Evolutionary conservation across 1,140 invertebrate species (phyloP).

Genomic region (Leptopilina clavipes): DNA sequence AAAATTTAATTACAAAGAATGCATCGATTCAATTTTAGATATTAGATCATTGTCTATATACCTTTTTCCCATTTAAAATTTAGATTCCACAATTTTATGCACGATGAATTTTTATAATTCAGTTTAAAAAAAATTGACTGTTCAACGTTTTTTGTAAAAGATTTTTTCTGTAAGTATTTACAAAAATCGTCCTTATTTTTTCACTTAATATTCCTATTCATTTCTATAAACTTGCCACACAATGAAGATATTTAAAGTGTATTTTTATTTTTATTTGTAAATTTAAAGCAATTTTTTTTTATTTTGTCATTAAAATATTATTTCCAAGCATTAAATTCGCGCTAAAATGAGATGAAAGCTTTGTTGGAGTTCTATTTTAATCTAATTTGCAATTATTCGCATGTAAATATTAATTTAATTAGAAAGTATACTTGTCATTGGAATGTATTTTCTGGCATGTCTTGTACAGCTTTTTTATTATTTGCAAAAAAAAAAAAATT

Average conservation of each 20-base stretch:
- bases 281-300: background rate
- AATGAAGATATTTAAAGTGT: background rate
- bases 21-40: slow-evolving; percentile 10
- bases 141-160: background rate
- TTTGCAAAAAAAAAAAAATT: background rate
- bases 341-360: too few relatives aligned
- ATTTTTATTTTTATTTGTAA: background rate
- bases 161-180: slow-evolving; percentile 9
- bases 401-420: slow-evolving; percentile 8
- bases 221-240: slow-evolving; percentile 19
- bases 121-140: background rate
- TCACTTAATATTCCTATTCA: background rate
- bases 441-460: background rate
- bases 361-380: too few relatives aligned
- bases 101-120: slow-evolving; percentile 2
- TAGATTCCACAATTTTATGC: slow-evolving; percentile 15
- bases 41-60: background rate
- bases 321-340: background rate
- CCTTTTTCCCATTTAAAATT: background rate
- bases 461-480: background rate
- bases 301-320: background rate
- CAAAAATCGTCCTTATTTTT: background rate
- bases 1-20: too few relatives aligned
- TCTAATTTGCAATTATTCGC: background rate
- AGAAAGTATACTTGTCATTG: background rate